Evolutionary conservation across 2,113 vertebrate genomes (phyloP).

Genomic region (Chloroceryle aenea): DNA sequence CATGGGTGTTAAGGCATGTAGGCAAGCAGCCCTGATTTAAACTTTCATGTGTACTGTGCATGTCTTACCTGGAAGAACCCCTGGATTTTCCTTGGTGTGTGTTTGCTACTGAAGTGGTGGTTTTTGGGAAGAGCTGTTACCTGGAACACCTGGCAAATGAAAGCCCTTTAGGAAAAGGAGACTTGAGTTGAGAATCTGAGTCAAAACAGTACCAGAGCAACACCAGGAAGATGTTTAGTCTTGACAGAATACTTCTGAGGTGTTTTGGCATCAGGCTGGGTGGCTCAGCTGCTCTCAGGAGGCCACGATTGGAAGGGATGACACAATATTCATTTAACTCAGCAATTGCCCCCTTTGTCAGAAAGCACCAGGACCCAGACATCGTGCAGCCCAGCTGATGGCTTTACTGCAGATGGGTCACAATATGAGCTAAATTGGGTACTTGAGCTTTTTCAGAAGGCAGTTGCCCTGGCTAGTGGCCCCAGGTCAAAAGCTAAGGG

Average conservation of each 20-base stretch:
- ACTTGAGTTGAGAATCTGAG: neutral
- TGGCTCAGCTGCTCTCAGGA: neutral
- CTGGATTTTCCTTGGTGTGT: accelerated
- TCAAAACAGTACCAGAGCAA: neutral
- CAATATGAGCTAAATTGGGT: neutral
- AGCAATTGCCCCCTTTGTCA: neutral
- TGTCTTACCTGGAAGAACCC: neutral
- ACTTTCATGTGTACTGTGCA: neutral
- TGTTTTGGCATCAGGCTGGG: neutral
- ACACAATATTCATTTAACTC: neutral
- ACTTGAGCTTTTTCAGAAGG: neutral
- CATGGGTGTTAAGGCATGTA: no score
- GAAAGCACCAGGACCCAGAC: no score
- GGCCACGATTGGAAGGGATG: neutral
- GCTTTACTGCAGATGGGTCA: neutral
- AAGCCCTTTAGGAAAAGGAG: neutral
- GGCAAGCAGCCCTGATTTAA: no score
- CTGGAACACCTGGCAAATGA: neutral
- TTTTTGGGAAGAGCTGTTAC: neutral
- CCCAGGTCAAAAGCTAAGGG: neutral
- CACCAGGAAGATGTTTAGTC: neutral
- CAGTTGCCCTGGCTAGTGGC: neutral
- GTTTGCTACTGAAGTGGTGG: neutral
- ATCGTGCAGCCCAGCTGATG: no score
- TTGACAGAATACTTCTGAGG: neutral